These are phyloP conservation scores for Spea hammondii DNA, from an alignment of 2,797 vertebrate species.

Conservation along the genomic window DNA sequence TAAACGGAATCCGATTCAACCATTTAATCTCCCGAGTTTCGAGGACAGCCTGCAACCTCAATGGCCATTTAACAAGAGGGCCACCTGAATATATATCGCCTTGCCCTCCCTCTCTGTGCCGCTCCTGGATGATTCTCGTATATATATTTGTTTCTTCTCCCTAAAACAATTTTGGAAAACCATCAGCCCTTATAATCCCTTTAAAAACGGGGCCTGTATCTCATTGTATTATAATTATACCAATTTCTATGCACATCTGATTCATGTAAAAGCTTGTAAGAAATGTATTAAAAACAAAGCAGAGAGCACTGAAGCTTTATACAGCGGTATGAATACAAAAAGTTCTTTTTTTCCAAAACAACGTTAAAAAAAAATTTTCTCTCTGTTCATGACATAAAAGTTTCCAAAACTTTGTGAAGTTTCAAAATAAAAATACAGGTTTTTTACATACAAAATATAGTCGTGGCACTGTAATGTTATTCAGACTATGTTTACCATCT, in stretches of 20 bases:
- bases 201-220: slow-evolving; percentile 6
- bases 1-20: slow-evolving; percentile 2
- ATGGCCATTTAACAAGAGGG: not conserved
- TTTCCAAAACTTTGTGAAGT: too few species aligned
- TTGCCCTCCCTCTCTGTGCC: not conserved
- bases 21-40: not conserved
- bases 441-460: too few species aligned
- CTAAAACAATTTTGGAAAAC: slow-evolving; percentile 1
- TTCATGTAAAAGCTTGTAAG: not conserved
- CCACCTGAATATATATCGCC: not conserved
- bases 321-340: too few species aligned
- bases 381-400: too few species aligned
- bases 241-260: slow-evolving; percentile 17
- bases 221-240: slow-evolving; percentile 1
- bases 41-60: not conserved
- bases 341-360: too few species aligned
- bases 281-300: too few species aligned
- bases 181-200: slow-evolving; percentile 22
- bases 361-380: too few species aligned
- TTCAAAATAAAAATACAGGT: too few species aligned
- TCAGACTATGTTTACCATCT: too few species aligned
- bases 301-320: too few species aligned
- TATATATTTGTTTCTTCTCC: not conserved
- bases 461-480: too few species aligned
- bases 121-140: not conserved